Evolutionary conservation across 2,888 invertebrate genomes (phyloP), one percentile per base, ranked within the genome.

Genomic region (Gastracanthus pulcherrimus): DNA sequence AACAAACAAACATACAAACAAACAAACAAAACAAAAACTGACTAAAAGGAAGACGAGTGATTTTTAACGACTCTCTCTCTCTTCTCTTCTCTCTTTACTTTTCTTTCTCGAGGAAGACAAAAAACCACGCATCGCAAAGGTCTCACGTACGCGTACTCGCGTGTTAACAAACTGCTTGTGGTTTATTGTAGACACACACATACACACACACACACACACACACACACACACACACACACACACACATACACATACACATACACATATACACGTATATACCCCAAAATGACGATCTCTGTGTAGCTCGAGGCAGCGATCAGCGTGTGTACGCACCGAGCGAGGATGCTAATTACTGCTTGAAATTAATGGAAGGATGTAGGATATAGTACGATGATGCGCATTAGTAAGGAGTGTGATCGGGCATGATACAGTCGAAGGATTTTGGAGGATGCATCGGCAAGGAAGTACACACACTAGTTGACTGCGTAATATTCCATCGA

Each of bases 401-500:
- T 69, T 78, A 70, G 75, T 64, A 55, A 29, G 31, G 45, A 76
- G 45, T 23, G 75, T 62, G 5, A 38, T 19, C 19, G 36, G n/a
- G 64, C 51, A 62, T 3, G 64, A 60, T 62, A 81, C 19, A 48
- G 72, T n/a, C 48, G 48, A 69, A 76, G 45, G 41, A 72, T 72
- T 70, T 41, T 34, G 19, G 71, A 48, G 62, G 55, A 75, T 48
- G 71, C 45, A 71, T 55, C 81, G 82, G 79, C 67, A 79, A 81
- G 76, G 51, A 71, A 80, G 51, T 71, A 70, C 60, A 82, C 66
- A 70, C 60, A 82, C 66, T 80, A 76, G 76, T 82, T 88, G 88
- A 89, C 88, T 90, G 89, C 89, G 86, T 89, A 89, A 89, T 87
- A 89, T 90, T 89, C 89, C 89, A 90, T 88, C 89, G 86, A 89